These are phyloP conservation scores for Emys orbicularis DNA, from an alignment of 2,797 vertebrate species.

Conservation along the genomic window DNA sequence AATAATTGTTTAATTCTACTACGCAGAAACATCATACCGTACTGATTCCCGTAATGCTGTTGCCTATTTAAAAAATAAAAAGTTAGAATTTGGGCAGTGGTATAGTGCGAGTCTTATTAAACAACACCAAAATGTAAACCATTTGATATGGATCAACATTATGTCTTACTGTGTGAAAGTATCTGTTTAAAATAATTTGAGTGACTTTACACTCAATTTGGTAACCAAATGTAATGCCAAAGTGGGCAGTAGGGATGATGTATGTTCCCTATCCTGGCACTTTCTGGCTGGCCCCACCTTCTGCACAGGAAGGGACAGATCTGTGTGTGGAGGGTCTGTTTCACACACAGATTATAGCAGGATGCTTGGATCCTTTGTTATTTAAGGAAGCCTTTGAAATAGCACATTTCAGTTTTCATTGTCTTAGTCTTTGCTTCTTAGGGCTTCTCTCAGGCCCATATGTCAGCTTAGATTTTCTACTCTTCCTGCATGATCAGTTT, in stretches of 20 bases:
- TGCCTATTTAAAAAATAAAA: conserved; percentile 26
- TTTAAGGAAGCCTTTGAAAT: not conserved
- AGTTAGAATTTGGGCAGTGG: conserved; percentile 13
- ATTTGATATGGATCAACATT: conserved; percentile 35
- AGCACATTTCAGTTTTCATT: not conserved
- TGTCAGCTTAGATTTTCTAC: conserved; percentile 43
- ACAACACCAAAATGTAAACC: conserved; percentile 19
- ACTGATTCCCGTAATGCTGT: not conserved
- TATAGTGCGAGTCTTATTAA: not conserved
- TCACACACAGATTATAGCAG: not conserved
- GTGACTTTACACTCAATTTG: conserved; percentile 16
- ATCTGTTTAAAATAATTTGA: conserved; percentile 25
- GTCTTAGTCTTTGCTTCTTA: not conserved
- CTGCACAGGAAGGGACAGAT: not conserved
- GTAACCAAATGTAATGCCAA: conserved; percentile 1
- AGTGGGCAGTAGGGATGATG: not conserved
- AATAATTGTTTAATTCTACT: not conserved
- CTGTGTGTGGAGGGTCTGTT: not conserved
- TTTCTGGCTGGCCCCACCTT: not conserved
- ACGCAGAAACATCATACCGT: not conserved
- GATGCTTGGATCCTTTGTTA: not conserved
- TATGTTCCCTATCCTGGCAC: not conserved
- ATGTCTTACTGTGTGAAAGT: conserved; percentile 52
- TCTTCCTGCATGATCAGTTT: not conserved
- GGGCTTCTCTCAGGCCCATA: not conserved